phyloP scores from a whole-genome alignment of 1,140 invertebrate species.

The Caligus rogercresseyi region DNA sequence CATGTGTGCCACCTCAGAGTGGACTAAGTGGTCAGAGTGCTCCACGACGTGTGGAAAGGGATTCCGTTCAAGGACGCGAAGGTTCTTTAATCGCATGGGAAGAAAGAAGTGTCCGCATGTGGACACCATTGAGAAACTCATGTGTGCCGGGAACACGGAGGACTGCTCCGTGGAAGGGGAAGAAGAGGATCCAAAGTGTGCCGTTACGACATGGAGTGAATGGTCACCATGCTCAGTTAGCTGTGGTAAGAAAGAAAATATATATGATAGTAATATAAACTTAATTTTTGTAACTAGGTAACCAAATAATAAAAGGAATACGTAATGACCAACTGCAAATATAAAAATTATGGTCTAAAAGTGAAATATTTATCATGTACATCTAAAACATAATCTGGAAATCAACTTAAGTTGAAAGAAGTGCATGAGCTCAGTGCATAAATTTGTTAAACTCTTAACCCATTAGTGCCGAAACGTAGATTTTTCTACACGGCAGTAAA shows the following conservation, averaged over 20 bases:
- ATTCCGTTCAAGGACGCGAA: constrained; percentile 30
- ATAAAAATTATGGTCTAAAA: no score
- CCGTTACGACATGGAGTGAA: constrained; percentile 28
- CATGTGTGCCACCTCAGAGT: constrained; percentile 34
- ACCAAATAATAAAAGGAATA: no score
- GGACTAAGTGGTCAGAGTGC: constrained; percentile 40
- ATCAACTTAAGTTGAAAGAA: no score
- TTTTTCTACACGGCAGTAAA: no score
- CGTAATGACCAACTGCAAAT: no score
- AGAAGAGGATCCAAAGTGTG: constrained; percentile 29
- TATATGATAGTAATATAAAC: no score
- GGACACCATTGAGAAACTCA: constrained; percentile 21
- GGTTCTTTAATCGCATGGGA: constrained; percentile 33
- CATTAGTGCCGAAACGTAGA: no score
- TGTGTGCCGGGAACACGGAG: constrained; percentile 15
- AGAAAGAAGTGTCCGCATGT: constrained; percentile 31
- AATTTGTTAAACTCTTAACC: no score
- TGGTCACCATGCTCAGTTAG: constrained; percentile 31
- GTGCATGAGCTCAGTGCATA: no score
- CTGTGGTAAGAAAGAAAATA: constrained; percentile 29
- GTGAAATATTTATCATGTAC: no score
- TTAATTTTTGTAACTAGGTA: no score
- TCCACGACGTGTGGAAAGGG: constrained; percentile 39
- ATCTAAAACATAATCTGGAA: no score
- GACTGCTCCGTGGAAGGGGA: constrained; percentile 27